phyloP scores from a whole-genome alignment of 2,113 vertebrate species.

The Nestor notabilis region DNA sequence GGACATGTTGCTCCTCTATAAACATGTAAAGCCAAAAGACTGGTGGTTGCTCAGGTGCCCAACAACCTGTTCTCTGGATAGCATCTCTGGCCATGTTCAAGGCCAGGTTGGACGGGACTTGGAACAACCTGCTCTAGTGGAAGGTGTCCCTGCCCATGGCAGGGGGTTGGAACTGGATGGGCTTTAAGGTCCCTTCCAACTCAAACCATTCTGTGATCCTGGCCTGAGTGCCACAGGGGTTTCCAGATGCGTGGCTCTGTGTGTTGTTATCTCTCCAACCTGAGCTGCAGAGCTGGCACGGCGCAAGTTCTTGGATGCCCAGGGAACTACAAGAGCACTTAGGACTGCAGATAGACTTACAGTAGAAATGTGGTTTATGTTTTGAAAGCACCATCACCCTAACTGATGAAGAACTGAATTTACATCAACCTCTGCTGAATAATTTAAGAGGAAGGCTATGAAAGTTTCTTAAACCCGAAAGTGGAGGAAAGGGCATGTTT shows the following conservation, averaged over 20 bases:
- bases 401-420: background rate
- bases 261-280: rapidly evolving
- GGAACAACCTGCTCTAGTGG: background rate
- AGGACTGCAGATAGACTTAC: background rate
- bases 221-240: background rate
- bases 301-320: background rate
- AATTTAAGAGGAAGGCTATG: background rate
- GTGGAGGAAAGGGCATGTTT: background rate
- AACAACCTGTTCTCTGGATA: rapidly evolving
- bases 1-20: background rate
- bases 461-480: background rate
- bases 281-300: rapidly evolving
- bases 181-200: background rate
- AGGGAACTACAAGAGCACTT: background rate
- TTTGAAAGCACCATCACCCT: background rate
- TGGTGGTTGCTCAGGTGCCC: background rate
- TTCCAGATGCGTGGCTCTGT: rapidly evolving
- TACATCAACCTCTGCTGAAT: background rate
- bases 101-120: background rate
- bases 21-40: background rate
- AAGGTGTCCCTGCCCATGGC: background rate
- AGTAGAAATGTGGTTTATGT: background rate
- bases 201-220: background rate
- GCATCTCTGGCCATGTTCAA: background rate
- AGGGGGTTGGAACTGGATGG: background rate